A percentile compares a stretch with the other conserved stretches of the same genome.
phyloP scores from a whole-genome alignment of 2,888 invertebrate genomes.

The Helobdella robusta region DNA sequence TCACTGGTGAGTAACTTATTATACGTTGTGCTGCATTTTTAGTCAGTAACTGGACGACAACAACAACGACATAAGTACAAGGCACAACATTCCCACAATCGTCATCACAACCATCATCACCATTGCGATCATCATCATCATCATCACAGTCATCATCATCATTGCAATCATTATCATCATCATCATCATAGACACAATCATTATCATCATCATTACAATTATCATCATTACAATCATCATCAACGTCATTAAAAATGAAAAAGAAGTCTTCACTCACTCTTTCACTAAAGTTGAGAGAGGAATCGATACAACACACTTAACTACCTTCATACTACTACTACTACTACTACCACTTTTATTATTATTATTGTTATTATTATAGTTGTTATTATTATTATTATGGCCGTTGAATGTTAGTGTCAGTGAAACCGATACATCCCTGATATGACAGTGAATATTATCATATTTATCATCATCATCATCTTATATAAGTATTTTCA shows the following conservation, averaged over 20 bases:
- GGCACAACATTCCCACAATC: no score
- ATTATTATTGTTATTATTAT: neutral
- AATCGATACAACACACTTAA: neutral
- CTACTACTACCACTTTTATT: neutral
- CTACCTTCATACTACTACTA: neutral
- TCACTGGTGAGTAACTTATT: no score
- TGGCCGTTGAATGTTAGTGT: neutral
- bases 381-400: neutral
- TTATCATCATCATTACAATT: neutral
- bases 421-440: neutral
- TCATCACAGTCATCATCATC: conserved; percentile 15
- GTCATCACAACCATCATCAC: no score
- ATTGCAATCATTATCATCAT: no score
- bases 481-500: neutral
- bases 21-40: no score
- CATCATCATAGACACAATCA: conserved; percentile 9
- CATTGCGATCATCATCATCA: conserved; percentile 6
- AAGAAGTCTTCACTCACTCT: no score
- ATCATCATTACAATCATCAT: conserved; percentile 12
- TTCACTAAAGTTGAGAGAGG: no score
- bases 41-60: no score
- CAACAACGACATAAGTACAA: no score
- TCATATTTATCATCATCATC: conserved; percentile 9
- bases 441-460: neutral
- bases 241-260: no score